Evolutionary conservation across 2,113 vertebrate species (phyloP), one percentile per base, ranked within the genome.

Genomic region (Rhinichthys klamathensis): DNA sequence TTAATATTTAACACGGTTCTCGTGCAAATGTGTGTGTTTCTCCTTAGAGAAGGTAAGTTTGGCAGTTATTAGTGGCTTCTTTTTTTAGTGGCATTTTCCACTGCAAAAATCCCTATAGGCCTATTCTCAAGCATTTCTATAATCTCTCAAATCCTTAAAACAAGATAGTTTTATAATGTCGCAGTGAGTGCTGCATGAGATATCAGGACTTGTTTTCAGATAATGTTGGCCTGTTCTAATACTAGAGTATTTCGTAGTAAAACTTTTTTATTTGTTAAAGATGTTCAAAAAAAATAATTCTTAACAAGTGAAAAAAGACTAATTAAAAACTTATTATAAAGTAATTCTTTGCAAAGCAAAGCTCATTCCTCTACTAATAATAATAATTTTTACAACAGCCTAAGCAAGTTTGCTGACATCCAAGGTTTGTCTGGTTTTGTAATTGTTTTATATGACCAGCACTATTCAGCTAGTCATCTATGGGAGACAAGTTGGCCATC

Each of bases 1-100:
- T 8, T 0, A 41, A 38, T 38, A 38, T 38, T 38, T 7, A 38
- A 38, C 38, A 60, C 63, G 6, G 51, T 32, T 56, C 88, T 88
- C 88, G 90, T 92, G 92, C 90, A 89, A 79, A 79, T 90, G 87
- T n/a, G n/a, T 90, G 90, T 88, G 80, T 6, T 65, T 72, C 73
- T 82, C 76, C 16, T 65, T 27, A 73, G 35, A 51, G 35, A 84
- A 84, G 84, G 86, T 90, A 84, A 87, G 87, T 89, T 61, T 87
- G 67, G 30, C 77, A 70, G 18, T 38, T 38, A 6, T 38, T 38
- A 1, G 35, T 38, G 35, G 35, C 35, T 38, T 38, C 35, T 30
- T 12, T 70, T 32, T 27, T 54, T 21, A 56, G 18, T 56, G 18
- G 54, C 6, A 18, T 12, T 70, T 38, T 23, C 35, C 65, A 69